phyloP scores from a whole-genome alignment of 1,140 invertebrate genomes.

The Stegodyphus mimosarum region DNA sequence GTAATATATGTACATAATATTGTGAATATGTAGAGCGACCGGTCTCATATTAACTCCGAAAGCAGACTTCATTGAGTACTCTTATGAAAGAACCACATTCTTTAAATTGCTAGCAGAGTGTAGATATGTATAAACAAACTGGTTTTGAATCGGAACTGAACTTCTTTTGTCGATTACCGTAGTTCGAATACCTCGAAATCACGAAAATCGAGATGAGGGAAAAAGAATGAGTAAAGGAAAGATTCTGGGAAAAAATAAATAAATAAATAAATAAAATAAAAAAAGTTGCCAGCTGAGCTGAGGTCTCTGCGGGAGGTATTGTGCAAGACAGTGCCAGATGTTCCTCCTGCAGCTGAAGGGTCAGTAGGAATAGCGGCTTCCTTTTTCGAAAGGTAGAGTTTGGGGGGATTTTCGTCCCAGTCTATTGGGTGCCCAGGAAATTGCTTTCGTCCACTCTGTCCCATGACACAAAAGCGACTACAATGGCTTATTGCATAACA shows the following conservation, averaged over 20 bases:
- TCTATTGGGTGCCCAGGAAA: constrained; percentile 51
- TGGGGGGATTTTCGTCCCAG: constrained; percentile 42
- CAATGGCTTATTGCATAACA: constrained; percentile 55
- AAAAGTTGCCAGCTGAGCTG: background rate
- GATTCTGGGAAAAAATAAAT: background rate
- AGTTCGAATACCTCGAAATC: constrained; percentile 19
- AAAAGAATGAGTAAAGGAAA: background rate
- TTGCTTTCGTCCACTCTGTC: constrained; percentile 44
- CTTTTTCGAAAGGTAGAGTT: constrained; percentile 10
- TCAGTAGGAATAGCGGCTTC: constrained; percentile 41
- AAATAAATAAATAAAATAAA: background rate
- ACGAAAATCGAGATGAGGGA: constrained; percentile 19
- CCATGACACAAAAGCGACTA: constrained; percentile 42
- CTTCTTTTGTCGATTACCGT: background rate
- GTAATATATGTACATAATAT: too few relatives aligned
- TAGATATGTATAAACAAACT: too few relatives aligned
- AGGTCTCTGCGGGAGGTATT: constrained; percentile 38
- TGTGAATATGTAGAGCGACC: too few relatives aligned
- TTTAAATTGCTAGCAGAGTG: too few relatives aligned
- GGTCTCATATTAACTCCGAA: too few relatives aligned
- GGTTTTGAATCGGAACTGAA: too few relatives aligned
- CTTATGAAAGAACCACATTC: too few relatives aligned
- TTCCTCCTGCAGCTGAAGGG: constrained; percentile 38
- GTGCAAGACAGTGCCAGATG: constrained; percentile 45
- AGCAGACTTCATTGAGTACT: too few relatives aligned